Base-by-base conservation (phyloP, 1,140 invertebrate species). In the Hylyphantes graminicola region DNA sequence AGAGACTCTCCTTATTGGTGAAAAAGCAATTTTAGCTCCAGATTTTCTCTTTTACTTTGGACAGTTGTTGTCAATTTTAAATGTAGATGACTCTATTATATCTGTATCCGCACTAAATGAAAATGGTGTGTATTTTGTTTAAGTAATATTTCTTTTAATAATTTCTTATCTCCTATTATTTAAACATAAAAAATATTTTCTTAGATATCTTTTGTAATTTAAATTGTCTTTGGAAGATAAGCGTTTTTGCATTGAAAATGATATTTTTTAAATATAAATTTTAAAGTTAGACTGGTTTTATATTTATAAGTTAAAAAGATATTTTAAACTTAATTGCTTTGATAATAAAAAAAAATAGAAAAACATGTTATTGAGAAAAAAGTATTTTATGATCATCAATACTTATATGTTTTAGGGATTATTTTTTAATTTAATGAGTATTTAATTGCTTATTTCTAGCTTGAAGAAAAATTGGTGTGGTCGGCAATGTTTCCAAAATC, bases 31-130 rank as follows among this genome's bases (percentile, higher is more conserved):
- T 8, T 79, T 92, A 57, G 88, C 90, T 21, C 90, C 91, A 51
- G 91, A 92, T 87, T 91, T 91, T 86, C 86, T 92, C 7, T 89
- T 88, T 79, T 92, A 89, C 86, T 88, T 91, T 87, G 90, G 89
- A 7, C 89, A 91, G 85, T 86, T 89, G 54, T 82, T 90, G 13
- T 87, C 87, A 8, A 79, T 90, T 11, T 68, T 91, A 3, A 87
- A 90, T 12, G 87, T 86, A 68, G 91, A 91, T 87, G 77, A 87
- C 48, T 87, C 90, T 11, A 81, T 92, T 57, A 72, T 89, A 51
- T 90, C 89, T 12, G 88, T 91, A 9, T 91, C 90, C 51, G 89
- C 90, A 9, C 91, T 90, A 89, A 92, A 92, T 87, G 89, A 90
- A 55, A 91, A 92, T 88, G 90, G 91, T 91, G 86, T 74, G 76